Percentiles rank a stretch among this genome's conserved stretches.
These are phyloP conservation scores for Danio kyathit DNA, from an alignment of 2,797 vertebrate genomes.

Conservation along the genomic window DNA sequence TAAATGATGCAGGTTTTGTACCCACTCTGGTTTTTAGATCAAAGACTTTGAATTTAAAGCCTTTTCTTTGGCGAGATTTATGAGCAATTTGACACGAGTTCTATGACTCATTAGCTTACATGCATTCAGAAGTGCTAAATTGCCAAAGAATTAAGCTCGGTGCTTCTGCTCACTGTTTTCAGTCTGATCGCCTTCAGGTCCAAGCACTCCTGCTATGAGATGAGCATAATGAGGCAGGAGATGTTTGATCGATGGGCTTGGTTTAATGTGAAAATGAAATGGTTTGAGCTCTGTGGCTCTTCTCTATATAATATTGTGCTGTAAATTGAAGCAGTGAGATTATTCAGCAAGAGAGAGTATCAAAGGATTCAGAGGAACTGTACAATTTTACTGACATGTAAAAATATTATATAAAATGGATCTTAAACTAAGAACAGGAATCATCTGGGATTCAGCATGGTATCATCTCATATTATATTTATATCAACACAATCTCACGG, in stretches of 20 bases:
- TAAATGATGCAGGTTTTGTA: slow-evolving; percentile 9
- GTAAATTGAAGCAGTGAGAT: slow-evolving; percentile 14
- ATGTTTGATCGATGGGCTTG: slow-evolving; percentile 57
- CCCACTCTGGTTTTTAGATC: slow-evolving; percentile 31
- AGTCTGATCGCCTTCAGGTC: slow-evolving; percentile 52
- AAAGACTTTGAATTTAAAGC: slow-evolving; percentile 67
- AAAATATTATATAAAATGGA: background rate
- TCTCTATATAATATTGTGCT: slow-evolving; percentile 9
- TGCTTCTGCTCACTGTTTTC: slow-evolving; percentile 85
- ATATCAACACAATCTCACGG: background rate
- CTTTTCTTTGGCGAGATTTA: slow-evolving; percentile 85
- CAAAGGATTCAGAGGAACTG: slow-evolving; percentile 5
- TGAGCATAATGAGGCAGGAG: slow-evolving; percentile 59
- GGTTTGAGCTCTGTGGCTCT: slow-evolving; percentile 21
- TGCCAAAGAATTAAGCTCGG: slow-evolving; percentile 90
- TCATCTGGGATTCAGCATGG: background rate
- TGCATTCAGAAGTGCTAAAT: slow-evolving; percentile 88
- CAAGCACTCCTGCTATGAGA: slow-evolving; percentile 48
- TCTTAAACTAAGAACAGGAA: background rate
- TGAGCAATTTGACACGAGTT: slow-evolving; percentile 83
- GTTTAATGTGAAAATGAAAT: slow-evolving; percentile 57
- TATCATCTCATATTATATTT: background rate
- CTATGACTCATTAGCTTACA: slow-evolving; percentile 92
- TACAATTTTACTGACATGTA: background rate
- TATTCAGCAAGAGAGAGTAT: slow-evolving; percentile 5